Evolutionary conservation across 2,113 vertebrate genomes (phyloP).

Genomic region (Leptocoma aspasia): DNA sequence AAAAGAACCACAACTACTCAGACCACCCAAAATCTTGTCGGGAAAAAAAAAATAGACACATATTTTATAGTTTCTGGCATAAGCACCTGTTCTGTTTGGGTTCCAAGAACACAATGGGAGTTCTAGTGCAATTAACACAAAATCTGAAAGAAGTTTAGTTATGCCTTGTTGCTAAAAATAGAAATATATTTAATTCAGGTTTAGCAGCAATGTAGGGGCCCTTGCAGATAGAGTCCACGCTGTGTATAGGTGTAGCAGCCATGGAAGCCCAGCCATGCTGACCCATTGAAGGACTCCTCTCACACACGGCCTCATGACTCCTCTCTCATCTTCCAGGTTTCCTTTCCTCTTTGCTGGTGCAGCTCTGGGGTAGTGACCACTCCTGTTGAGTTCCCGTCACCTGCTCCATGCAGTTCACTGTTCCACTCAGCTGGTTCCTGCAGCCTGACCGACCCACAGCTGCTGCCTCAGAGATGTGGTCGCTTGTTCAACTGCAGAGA

Average conservation of each 20-base stretch:
- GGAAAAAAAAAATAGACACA: background rate
- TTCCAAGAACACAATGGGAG: background rate
- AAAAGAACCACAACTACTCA: background rate
- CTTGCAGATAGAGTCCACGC: background rate
- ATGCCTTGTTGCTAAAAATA: background rate
- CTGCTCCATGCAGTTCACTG: background rate
- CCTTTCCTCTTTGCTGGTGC: background rate
- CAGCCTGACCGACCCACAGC: background rate
- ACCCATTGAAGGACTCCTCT: background rate
- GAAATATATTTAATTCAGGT: background rate
- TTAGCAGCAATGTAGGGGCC: background rate
- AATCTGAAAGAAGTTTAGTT: background rate
- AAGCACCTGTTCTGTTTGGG: rapidly evolving
- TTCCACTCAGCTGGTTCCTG: background rate
- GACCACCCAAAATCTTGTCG: rapidly evolving
- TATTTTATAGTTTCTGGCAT: background rate
- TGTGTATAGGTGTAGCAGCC: background rate
- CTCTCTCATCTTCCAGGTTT: background rate
- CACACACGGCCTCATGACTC: rapidly evolving
- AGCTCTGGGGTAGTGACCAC: background rate
- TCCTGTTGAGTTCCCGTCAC: background rate
- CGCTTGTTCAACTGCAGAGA: rapidly evolving
- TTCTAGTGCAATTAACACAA: background rate
- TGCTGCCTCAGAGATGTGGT: background rate
- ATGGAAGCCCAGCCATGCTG: background rate